Evolutionary conservation across 2,888 invertebrate species (phyloP), one percentile per base, ranked within the genome.

Genomic region (Ypsolopha sequella): DNA sequence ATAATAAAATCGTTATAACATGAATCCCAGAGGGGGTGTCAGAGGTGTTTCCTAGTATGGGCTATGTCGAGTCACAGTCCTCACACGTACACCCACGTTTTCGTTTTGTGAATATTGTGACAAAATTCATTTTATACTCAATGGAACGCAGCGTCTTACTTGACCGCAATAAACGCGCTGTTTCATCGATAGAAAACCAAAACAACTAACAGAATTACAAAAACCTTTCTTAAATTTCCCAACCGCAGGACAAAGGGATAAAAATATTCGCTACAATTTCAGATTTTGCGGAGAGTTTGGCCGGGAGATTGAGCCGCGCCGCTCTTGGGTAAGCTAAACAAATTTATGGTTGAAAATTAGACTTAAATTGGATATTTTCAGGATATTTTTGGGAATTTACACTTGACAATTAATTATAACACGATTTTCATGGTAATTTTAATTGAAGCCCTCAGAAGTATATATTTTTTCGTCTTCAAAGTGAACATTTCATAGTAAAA

Each of bases 281-380:
- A 24, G 24, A 24, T 24, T 24, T 24, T 64, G 68, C 69, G 65
- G 72, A 63, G 68, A 73, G 69, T 68, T n/a, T 70, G 62, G 13
- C 38, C 36, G 63, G 62, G 69, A n/a, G n/a, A 66, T 73, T 76
- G 78, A 73, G 61, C 63, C 74, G 52, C 53, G 14, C 44, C 53
- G 72, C 76, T 69, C 71, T 72, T 24, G 24, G 74, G 76, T 77
- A 75, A 78, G 78, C 79, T 77, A 80, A 85, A 85, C 78, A 70
- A 84, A 81, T 84, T 85, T 81, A 78, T 78, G 80, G 70, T 79
- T 70, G 73, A 78, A 85, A 84, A 84, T 84, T 82, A 80, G 81
- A 81, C 76, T 77, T 75, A 84, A 82, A 86, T 82, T 81, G 80
- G 75, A 79, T 79, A 73, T 77, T 66, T 62, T 70, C 59, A 66